These are phyloP conservation scores for Lomographa bimaculata DNA, from an alignment of 2,888 invertebrate genomes.

Conservation along the genomic window DNA sequence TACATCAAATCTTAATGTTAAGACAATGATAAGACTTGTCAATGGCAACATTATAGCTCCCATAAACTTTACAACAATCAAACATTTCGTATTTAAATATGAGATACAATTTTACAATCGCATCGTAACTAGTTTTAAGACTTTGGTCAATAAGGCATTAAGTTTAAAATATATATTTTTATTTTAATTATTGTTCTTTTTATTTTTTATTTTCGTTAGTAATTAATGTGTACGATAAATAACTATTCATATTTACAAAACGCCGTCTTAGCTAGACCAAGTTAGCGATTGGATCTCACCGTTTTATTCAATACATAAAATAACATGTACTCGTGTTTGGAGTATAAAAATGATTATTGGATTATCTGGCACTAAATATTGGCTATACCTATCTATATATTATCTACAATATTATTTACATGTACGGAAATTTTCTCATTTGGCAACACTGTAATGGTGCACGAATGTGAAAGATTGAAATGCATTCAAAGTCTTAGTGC, in stretches of 20 bases:
- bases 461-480: slow-evolving; percentile 4
- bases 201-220: slow-evolving; percentile 65
- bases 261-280: slow-evolving; percentile 30
- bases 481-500: slow-evolving; percentile 6
- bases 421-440: slow-evolving; percentile 53
- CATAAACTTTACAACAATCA: slow-evolving; percentile 80
- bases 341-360: slow-evolving; percentile 64
- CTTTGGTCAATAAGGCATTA: slow-evolving; percentile 84
- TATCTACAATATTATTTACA: slow-evolving; percentile 74
- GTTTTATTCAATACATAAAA: slow-evolving; percentile 32
- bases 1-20: slow-evolving; percentile 48
- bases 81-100: slow-evolving; percentile 71
- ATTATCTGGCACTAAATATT: slow-evolving; percentile 63
- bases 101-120: slow-evolving; percentile 65
- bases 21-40: slow-evolving; percentile 71
- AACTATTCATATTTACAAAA: slow-evolving; percentile 76
- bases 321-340: slow-evolving; percentile 36
- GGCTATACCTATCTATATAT: slow-evolving; percentile 52
- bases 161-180: slow-evolving; percentile 79
- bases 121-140: slow-evolving; percentile 81
- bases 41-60: slow-evolving; percentile 63
- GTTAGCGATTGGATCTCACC: slow-evolving; percentile 30
- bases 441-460: slow-evolving; percentile 52
- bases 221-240: slow-evolving; percentile 61
- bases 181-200: slow-evolving; percentile 82